Evolutionary conservation across 1,140 invertebrate species (phyloP).

Genomic region (Dryas iulia): DNA sequence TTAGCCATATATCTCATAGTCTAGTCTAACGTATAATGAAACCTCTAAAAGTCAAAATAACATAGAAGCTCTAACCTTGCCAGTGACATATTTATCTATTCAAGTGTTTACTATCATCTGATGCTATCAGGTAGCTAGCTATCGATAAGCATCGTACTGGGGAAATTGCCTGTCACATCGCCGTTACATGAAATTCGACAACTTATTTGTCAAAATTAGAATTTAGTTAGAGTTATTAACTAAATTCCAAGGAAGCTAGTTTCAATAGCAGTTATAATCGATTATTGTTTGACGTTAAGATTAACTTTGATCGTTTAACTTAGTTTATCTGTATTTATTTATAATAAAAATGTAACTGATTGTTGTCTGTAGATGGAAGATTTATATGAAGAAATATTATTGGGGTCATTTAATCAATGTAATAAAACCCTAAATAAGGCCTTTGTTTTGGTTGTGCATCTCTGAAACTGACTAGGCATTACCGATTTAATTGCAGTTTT

Average conservation of each 20-base stretch:
- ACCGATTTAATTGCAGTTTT: too few species aligned
- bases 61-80: slow-evolving; percentile 4
- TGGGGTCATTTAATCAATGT: too few species aligned
- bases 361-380: too few species aligned
- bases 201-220: slow-evolving; percentile 1
- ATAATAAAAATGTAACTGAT: too few species aligned
- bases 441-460: too few species aligned
- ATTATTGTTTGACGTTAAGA: background rate
- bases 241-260: background rate
- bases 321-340: too few species aligned
- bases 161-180: slow-evolving; percentile 26
- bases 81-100: slow-evolving; percentile 13
- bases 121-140: slow-evolving; percentile 18
- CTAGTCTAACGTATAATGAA: background rate
- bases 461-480: too few species aligned
- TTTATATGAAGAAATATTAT: too few species aligned
- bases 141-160: slow-evolving; percentile 13
- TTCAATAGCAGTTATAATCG: background rate
- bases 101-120: slow-evolving; percentile 18
- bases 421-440: too few species aligned
- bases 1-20: background rate
- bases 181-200: slow-evolving; percentile 10
- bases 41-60: background rate
- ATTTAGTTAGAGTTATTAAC: background rate
- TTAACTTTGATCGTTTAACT: too few species aligned